phyloP scores from a whole-genome alignment of 2,113 vertebrate genomes.

The Oreocharis arfaki region DNA sequence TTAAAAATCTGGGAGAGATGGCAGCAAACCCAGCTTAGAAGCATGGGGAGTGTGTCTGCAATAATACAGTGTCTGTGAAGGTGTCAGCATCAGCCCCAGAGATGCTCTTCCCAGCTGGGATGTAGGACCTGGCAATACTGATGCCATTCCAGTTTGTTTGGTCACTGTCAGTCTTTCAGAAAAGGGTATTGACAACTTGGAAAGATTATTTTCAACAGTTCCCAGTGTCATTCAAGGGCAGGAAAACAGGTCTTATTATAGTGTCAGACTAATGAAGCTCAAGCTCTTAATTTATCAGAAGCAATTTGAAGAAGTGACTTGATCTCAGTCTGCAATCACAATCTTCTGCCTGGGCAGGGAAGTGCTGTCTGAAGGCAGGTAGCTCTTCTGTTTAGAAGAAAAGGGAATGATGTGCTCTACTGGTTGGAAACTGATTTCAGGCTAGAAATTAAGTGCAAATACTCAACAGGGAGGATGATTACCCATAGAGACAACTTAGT shows the following conservation, averaged over 20 bases:
- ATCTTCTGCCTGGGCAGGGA: neutral
- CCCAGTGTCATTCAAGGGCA: conserved; percentile 30
- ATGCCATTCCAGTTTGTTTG: neutral
- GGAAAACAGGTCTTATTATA: conserved; percentile 23
- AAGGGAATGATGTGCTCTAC: conserved; percentile 9
- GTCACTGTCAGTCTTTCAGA: neutral
- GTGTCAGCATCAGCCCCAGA: neutral
- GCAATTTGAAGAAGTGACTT: conserved; percentile 32
- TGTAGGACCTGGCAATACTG: neutral
- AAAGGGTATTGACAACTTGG: neutral
- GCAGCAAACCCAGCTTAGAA: neutral
- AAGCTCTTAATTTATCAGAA: conserved; percentile 53
- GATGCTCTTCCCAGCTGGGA: neutral
- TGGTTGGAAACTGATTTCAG: conserved; percentile 31
- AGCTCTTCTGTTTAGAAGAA: neutral
- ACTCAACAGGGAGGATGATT: conserved; percentile 10
- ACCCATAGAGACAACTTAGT: neutral
- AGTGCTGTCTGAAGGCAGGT: neutral
- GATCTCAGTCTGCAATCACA: neutral
- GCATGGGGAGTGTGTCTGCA: neutral
- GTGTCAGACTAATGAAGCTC: conserved; percentile 40
- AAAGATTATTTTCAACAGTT: conserved; percentile 19
- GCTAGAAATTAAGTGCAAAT: conserved; percentile 21
- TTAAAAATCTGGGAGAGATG: neutral
- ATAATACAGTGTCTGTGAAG: neutral